Evolutionary conservation across 1,140 invertebrate species (phyloP), one percentile per base, ranked within the genome.

Genomic region (Melipona quadrifasciata): DNA sequence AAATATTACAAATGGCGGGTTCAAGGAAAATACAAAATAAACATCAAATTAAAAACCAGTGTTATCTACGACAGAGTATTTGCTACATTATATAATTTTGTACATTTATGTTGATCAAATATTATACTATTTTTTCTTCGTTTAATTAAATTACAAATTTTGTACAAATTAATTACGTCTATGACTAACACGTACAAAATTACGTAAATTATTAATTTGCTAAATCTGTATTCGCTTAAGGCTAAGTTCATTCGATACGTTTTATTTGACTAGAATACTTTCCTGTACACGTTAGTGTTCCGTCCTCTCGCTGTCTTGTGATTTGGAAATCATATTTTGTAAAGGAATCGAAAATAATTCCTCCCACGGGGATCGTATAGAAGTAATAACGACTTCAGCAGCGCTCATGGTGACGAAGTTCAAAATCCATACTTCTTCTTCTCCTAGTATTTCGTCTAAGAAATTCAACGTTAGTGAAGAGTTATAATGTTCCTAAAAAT

Each of bases 351-450:
- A 95, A 82, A 95, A 95, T 12, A 95, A 75, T 85, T 94, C 90
- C 86, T 95, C 94, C 94, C 95, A 95, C 8, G 95, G 94, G 27
- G 88, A 75, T 61, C 91, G 91, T 61, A 95, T 92, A 24, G 94
- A 94, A 83, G 92, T 91, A 12, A 95, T 91, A 12, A 95, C 92
- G 67, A 92, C 91, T 74, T 94, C 92, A 4, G 91, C 90, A 53
- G 93, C 94, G 70, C 85, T 89, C 1, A 68, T 64, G 24, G 93
- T 94, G 24, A 92, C 90, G 67, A 95, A 94, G 34, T 87, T 80
- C 19, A 95, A 80, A 14, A 31, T 90, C 94, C 95, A 95, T 11
- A 64, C 86, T 85, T 94, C 92, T 74, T 95, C 93, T 11, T 80
- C 74, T 8, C 90, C 92, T 5, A 87, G 90, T 10, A 91, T 86